Evolutionary conservation across 2,797 vertebrate genomes (phyloP), one percentile per base, ranked within the genome.

Genomic region (Trematocara caparti): DNA sequence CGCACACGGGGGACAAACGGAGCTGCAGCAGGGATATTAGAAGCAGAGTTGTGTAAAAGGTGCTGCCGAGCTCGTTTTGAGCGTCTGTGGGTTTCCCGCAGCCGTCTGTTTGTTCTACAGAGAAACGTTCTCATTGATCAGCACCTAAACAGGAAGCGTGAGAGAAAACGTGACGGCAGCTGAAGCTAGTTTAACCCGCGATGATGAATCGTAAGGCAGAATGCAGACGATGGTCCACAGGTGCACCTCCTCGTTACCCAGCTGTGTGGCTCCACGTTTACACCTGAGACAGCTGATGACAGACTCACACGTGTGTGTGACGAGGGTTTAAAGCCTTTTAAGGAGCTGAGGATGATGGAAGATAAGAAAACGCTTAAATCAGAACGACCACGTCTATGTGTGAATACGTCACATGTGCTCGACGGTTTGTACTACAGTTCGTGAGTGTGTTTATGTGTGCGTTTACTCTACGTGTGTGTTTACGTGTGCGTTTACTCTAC

Each of bases 171-270:
- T 85, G 81, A 53, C 72, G 75, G 85, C 87, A 38, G 81, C 85
- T 73, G 14, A 89, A 62, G 84, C 72, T 86, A 62, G 49, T 50
- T 91, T 49, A 59, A 86, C 21, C 62, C 66, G 84, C 64, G 79
- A 69, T 69, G 45, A 83, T 83, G 78, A 88, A 80, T 83, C 7
- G 66, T 94, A 95, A 94, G 94, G 94, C 93, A 94, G 86, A 91
- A 93, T 90, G 87, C 76, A 92, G 86, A 89, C 24, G 24, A 24
- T 24, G 24, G 24, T 24, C 88, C 85, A 73, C 73, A 83, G 78
- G 76, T 83, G 85, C 50, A 83, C 73, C 49, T 73, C 43, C 84
- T 84, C 73, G 64, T 77, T 15, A 85, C 78, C 78, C 72, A 49
- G 74, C 53, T 50, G 2, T 11, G 48, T 40, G 86, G 81, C 64